phyloP scores from a whole-genome alignment of 2,888 invertebrate species.

The Synanthedon vespiformis region DNA sequence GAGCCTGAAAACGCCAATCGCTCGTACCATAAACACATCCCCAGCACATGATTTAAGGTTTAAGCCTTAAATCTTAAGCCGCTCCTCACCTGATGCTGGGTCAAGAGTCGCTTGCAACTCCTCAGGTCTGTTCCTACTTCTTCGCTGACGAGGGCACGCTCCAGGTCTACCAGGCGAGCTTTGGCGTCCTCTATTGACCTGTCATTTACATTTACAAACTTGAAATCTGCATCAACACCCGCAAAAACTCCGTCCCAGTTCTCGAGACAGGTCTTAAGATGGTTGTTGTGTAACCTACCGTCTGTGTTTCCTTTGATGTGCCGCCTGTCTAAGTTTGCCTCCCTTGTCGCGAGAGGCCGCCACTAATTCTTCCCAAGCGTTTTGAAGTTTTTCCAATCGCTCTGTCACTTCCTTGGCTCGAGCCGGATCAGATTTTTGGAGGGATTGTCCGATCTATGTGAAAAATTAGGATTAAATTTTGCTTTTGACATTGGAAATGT shows the following conservation, averaged over 20 bases:
- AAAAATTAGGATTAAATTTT: neutral
- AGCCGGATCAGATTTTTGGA: slow-evolving; percentile 49
- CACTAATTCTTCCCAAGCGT: slow-evolving; percentile 89
- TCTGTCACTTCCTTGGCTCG: slow-evolving; percentile 83
- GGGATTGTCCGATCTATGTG: slow-evolving; percentile 50
- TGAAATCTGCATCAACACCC: too few species aligned
- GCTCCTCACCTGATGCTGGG: slow-evolving; percentile 83
- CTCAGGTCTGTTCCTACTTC: slow-evolving; percentile 91
- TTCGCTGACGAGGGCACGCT: slow-evolving; percentile 79
- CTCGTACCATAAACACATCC: neutral
- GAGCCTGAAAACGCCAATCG: slow-evolving; percentile 45
- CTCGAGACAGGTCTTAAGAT: neutral
- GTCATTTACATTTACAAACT: slow-evolving; percentile 13
- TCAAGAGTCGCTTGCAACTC: slow-evolving; percentile 90
- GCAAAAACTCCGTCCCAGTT: too few species aligned
- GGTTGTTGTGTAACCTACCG: slow-evolving; percentile 23
- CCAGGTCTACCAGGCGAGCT: slow-evolving; percentile 87
- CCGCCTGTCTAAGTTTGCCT: slow-evolving; percentile 87
- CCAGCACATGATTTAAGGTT: neutral
- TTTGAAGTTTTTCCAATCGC: slow-evolving; percentile 83
- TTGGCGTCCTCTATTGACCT: slow-evolving; percentile 91
- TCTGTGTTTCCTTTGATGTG: slow-evolving; percentile 78
- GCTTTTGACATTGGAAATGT: too few species aligned
- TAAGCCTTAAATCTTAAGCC: too few species aligned
- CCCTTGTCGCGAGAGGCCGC: slow-evolving; percentile 84